These are phyloP conservation scores for Dicerorhinus sumatrensis DNA, from an alignment of 2,113 vertebrate genomes.

Conservation along the genomic window DNA sequence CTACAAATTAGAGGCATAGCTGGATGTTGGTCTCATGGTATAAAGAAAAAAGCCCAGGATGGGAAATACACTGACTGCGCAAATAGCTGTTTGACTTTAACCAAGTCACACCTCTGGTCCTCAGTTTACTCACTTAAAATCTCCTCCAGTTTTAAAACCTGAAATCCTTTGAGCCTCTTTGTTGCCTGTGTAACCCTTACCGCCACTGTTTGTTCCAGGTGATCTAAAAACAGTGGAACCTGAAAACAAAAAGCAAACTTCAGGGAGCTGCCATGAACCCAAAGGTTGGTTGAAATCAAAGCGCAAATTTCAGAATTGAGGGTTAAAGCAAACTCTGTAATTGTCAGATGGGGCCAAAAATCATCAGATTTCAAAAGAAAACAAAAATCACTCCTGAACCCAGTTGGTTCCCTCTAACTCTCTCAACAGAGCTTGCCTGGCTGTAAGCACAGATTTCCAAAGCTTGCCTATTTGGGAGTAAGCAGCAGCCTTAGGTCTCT, in stretches of 20 bases:
- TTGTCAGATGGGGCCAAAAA: neutral
- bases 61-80: neutral
- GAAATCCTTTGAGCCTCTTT: neutral
- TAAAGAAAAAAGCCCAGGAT: neutral
- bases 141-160: conserved; percentile 22
- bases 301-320: neutral
- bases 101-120: neutral
- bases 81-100: neutral
- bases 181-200: neutral
- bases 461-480: neutral
- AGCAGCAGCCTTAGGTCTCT: neutral
- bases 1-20: neutral
- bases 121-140: neutral
- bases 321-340: conserved; percentile 14
- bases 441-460: neutral
- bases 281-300: conserved; percentile 74
- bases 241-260: fast-evolving
- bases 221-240: neutral
- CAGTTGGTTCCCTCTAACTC: neutral
- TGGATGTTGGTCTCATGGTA: neutral
- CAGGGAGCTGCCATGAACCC: neutral
- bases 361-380: neutral
- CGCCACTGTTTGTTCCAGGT: conserved; percentile 59
- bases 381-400: neutral
- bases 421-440: neutral